Percentiles rank a stretch among this genome's conserved stretches.
These are phyloP conservation scores for Unio delphinus DNA, from an alignment of 2,888 invertebrate species.

Conservation along the genomic window DNA sequence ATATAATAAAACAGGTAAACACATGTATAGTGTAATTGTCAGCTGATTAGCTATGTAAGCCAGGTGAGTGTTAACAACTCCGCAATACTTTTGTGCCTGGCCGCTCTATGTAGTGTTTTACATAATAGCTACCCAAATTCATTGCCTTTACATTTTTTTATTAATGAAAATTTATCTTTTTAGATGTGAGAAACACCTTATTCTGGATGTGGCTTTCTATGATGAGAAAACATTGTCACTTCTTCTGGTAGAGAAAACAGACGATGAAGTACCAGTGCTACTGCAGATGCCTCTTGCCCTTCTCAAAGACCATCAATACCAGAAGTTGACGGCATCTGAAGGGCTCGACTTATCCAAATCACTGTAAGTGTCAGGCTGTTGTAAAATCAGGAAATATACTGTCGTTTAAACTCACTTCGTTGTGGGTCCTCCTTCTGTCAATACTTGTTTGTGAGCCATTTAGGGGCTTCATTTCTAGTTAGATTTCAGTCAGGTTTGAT, in stretches of 20 bases:
- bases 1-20: too few relatives aligned
- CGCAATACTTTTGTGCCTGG: too few relatives aligned
- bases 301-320: slow-evolving; percentile 32
- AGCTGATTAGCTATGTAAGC: too few relatives aligned
- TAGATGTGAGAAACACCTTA: slow-evolving; percentile 49
- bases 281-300: slow-evolving; percentile 59
- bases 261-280: slow-evolving; percentile 57
- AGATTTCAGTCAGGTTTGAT: too few relatives aligned
- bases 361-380: slow-evolving; percentile 36
- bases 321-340: slow-evolving; percentile 25
- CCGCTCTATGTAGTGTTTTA: too few relatives aligned
- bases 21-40: too few relatives aligned
- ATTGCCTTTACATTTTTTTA: too few relatives aligned
- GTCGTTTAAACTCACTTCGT: background rate
- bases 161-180: slow-evolving; percentile 3
- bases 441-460: too few relatives aligned
- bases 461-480: too few relatives aligned
- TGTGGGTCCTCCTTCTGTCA: too few relatives aligned
- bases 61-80: too few relatives aligned
- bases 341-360: slow-evolving; percentile 30
- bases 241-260: slow-evolving; percentile 60
- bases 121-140: too few relatives aligned
- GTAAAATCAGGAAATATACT: background rate
- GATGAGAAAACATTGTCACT: slow-evolving; percentile 66
- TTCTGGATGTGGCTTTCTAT: slow-evolving; percentile 67